Evolutionary conservation across 2,888 invertebrate genomes (phyloP).

Genomic region (Lasioglossum figueresi): DNA sequence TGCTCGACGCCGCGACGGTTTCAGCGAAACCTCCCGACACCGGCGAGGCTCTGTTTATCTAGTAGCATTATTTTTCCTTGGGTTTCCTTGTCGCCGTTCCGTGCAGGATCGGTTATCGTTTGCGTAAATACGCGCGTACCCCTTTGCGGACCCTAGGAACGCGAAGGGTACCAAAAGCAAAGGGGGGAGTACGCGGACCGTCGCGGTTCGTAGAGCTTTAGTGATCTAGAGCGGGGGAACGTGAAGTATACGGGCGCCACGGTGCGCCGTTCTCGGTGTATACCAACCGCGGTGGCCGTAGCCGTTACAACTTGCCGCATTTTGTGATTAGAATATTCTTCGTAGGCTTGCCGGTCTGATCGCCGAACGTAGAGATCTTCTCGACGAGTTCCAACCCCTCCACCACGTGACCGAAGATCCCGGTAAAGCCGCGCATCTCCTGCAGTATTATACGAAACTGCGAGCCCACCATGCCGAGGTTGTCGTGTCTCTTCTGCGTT

Average conservation of each 20-base stretch:
- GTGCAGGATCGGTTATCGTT: not conserved
- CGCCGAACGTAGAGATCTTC: slow-evolving; percentile 91
- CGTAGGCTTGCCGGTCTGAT: slow-evolving; percentile 91
- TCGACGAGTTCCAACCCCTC: slow-evolving; percentile 92
- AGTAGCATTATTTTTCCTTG: not conserved
- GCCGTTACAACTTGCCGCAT: slow-evolving; percentile 89
- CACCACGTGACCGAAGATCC: slow-evolving; percentile 92
- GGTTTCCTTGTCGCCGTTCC: not conserved
- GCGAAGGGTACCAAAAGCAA: not conserved
- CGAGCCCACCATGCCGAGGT: slow-evolving; percentile 92
- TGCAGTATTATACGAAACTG: slow-evolving; percentile 93
- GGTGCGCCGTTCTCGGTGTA: slow-evolving; percentile 52
- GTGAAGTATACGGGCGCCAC: slow-evolving; percentile 57
- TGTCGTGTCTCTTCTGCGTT: slow-evolving; percentile 92
- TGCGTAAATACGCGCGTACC: not conserved
- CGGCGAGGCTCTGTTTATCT: not conserved
- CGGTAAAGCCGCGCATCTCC: slow-evolving; percentile 93
- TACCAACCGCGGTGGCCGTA: slow-evolving; percentile 47
- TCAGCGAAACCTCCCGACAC: not conserved
- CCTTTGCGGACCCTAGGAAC: slow-evolving; percentile 5
- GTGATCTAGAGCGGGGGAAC: slow-evolving; percentile 66
- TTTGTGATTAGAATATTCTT: slow-evolving; percentile 90
- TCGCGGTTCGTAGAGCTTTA: slow-evolving; percentile 54
- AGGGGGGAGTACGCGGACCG: slow-evolving; percentile 35
- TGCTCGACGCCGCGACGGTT: slow-evolving; percentile 58